Evolutionary conservation across 2,888 invertebrate species (phyloP), one percentile per base, ranked within the genome.

Genomic region (Phortica magna): DNA sequence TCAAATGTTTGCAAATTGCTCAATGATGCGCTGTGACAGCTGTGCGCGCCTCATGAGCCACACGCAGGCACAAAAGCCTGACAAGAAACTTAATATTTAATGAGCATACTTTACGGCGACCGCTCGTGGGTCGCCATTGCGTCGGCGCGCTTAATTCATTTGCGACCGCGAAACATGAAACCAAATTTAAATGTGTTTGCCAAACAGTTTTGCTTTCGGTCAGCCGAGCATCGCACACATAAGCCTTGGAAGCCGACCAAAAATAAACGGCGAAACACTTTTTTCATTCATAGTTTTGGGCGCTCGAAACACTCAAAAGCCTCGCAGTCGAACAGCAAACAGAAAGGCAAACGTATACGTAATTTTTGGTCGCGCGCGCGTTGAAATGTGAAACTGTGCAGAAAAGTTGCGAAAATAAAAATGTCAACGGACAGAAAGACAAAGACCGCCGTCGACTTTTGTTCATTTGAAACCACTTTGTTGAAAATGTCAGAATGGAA

Each of bases 311-410:
- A 2, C 48, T 9, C 48, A 0, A 48, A 48, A 9, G 48, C 14
- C 9, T 12, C 14, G 7, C 9, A 9, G 7, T 6, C 3, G 55
- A 71, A 68, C 71, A 61, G 68, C 74, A 77, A 64, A 74, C 55
- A 75, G 70, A 77, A 79, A 48, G 78, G 9, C 41, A 67, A 67
- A 22, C 12, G 48, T 48, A 48, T 48, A 12, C 48, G 14, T 12
- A 48, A 14, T 48, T 12, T 14, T 12, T 12, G 72, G 55, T 61
- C 75, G 77, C 79, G 84, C 87, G 85, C 31, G 2, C 85, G 84
- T 82, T 85, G 85, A 87, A 84, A 84, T 85, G 83, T 87, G 83
- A 87, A 85, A 85, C 83, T 83, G 81, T 83, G 83, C 48, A 42
- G 43, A 39, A 65, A 65, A 39, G 65, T 77, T 76, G 64, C 59